phyloP scores from a whole-genome alignment of 2,113 vertebrate genomes.

The Corydoras sp. region DNA sequence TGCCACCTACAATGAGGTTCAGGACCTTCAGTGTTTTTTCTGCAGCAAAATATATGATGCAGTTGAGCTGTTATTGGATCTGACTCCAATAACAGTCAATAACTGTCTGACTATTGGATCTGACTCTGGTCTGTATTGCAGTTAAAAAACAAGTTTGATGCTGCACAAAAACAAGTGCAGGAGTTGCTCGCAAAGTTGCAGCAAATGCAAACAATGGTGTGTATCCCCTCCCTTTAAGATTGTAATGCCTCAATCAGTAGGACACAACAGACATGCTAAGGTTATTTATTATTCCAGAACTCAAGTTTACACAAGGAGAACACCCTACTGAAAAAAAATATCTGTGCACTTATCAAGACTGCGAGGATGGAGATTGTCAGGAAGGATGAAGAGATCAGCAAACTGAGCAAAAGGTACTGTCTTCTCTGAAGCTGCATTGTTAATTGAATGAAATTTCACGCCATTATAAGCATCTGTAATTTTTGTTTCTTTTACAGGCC shows the following conservation, averaged over 20 bases:
- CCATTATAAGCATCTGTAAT: too few species aligned
- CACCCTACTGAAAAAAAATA: conserved; percentile 86
- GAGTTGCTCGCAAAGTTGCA: conserved; percentile 77
- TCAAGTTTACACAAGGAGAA: conserved; percentile 80
- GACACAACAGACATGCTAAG: too few species aligned
- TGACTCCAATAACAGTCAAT: background rate
- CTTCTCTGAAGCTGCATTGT: too few species aligned
- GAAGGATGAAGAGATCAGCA: conserved; percentile 89
- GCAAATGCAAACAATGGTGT: conserved; percentile 83
- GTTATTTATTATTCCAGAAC: conserved; percentile 66
- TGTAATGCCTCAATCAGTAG: too few species aligned
- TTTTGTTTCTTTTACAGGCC: too few species aligned
- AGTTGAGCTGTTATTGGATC: background rate
- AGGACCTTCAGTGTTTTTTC: background rate
- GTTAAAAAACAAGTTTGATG: conserved; percentile 80
- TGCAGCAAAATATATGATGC: background rate
- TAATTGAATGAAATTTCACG: too few species aligned
- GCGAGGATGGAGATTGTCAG: conserved; percentile 86
- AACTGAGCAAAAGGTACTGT: conserved; percentile 74
- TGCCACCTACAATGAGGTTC: conserved; percentile 77
- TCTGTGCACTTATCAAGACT: conserved; percentile 89
- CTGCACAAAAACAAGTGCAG: conserved; percentile 81
- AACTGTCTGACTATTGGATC: too few species aligned
- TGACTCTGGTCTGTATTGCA: conserved; percentile 54
- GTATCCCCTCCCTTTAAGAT: conserved; percentile 7